Base-by-base conservation (phyloP, 1,140 invertebrate species). In the Trichonephila inaurata region DNA sequence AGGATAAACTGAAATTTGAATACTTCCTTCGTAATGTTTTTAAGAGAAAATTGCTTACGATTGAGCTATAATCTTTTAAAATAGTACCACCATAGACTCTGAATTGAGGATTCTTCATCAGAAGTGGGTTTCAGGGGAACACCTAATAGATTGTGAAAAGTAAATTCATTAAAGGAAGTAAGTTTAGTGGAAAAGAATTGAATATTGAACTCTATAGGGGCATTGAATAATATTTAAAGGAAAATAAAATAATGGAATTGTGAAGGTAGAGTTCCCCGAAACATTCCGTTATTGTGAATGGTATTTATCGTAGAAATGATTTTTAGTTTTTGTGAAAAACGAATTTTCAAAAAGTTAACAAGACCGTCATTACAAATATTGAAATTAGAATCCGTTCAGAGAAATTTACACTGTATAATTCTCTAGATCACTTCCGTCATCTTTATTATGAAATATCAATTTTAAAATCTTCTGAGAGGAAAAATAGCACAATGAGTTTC, bases 21-120 rank as follows among this genome's bases (percentile, higher is more conserved):
- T 69, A 69, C 66, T 69, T 69, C 66, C 66, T n/a, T 69, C 66
- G 21, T 21, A 69, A 69, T 69, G 19, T 69, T 69, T 24, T n/a
- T 12, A 24, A 69, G n/a, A 69, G n/a, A 0, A 69, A 69, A 69
- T 69, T 69, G n/a, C 21, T 21, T 24, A 21, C 66, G n/a, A 69
- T 69, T 69, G n/a, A 69, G 66, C 66, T 69, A 8, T 24, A 69
- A 24, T 12, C 21, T 24, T 5, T 69, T 69, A 69, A 24, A 69
- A 24, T 21, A 40, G 33, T 40, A 69, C n/a, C 28, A 7, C n/a
- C 66, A 21, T 69, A 2, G 66, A 62, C 61, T 62, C 5, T 19
- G 61, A 18, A 19, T 69, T 19, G 66, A n/a, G 66, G n/a, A 24
- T 64, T 64, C 19, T 64, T 5, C 62, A 64, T 64, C 16, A 21